Evolutionary conservation across 2,888 invertebrate species (phyloP).

Genomic region (Platerodrilus igneus): DNA sequence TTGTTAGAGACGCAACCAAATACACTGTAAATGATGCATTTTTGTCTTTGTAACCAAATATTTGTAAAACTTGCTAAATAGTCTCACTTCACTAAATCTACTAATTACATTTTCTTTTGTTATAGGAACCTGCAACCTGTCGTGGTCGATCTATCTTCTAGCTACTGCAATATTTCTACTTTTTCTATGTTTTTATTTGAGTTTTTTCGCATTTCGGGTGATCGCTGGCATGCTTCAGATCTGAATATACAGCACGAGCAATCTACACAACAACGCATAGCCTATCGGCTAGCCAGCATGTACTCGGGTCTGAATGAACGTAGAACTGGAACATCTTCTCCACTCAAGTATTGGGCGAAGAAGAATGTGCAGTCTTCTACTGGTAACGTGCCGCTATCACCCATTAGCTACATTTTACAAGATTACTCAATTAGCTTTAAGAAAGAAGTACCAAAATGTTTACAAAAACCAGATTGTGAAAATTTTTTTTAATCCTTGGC

Average conservation of each 20-base stretch:
- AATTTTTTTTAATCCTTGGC: conserved; percentile 39
- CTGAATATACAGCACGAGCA: conserved; percentile 48
- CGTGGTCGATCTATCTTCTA: conserved; percentile 56
- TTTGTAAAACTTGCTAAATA: too few relatives aligned
- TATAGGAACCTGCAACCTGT: conserved; percentile 55
- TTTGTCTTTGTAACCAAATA: too few relatives aligned
- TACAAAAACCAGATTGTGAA: conserved; percentile 34
- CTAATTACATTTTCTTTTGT: too few relatives aligned
- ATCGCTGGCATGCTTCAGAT: conserved; percentile 51
- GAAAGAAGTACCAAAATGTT: conserved; percentile 36
- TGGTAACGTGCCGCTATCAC: conserved; percentile 34
- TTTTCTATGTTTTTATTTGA: conserved; percentile 53
- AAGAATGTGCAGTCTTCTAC: conserved; percentile 30
- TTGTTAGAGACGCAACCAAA: too few relatives aligned
- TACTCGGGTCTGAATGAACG: conserved; percentile 32
- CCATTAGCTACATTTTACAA: conserved; percentile 29
- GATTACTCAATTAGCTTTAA: conserved; percentile 27
- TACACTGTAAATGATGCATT: too few relatives aligned
- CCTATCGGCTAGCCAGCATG: conserved; percentile 35
- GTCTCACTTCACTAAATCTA: too few relatives aligned
- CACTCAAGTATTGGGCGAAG: conserved; percentile 11
- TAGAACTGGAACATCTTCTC: conserved; percentile 16
- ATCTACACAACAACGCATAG: conserved; percentile 38
- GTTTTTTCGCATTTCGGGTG: conserved; percentile 56
- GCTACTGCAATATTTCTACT: conserved; percentile 51